These are phyloP conservation scores for Lepidurus couesii DNA, from an alignment of 1,140 invertebrate genomes.

Conservation along the genomic window DNA sequence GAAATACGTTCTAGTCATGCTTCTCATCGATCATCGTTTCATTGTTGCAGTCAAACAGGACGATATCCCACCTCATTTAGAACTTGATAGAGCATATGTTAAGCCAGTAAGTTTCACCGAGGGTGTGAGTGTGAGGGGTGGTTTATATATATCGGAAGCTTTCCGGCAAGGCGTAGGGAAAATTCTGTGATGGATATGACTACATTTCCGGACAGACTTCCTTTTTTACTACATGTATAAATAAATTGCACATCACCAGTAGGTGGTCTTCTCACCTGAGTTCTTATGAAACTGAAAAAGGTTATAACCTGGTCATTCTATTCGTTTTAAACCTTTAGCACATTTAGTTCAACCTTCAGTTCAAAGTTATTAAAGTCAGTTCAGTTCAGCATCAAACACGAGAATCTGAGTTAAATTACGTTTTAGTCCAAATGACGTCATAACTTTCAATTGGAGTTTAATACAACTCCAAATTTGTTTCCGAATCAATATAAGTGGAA, in stretches of 20 bases:
- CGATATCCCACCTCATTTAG: not conserved
- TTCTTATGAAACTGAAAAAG: not conserved
- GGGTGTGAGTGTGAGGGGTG: not conserved
- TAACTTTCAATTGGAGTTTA: too few relatives aligned
- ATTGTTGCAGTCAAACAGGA: constrained; percentile 15
- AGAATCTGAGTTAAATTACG: too few relatives aligned
- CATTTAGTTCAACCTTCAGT: too few relatives aligned
- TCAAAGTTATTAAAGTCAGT: too few relatives aligned
- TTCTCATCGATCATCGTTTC: constrained; percentile 1
- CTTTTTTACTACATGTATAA: not conserved
- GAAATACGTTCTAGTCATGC: constrained; percentile 19
- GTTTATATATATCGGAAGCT: not conserved
- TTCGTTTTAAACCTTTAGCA: not conserved
- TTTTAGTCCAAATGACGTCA: too few relatives aligned
- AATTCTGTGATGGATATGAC: constrained; percentile 9
- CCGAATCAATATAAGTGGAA: too few relatives aligned
- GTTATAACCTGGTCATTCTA: not conserved
- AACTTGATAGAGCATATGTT: not conserved
- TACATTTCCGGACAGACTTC: not conserved
- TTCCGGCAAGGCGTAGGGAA: not conserved
- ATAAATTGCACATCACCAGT: not conserved
- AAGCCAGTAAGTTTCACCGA: not conserved
- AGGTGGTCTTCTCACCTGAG: constrained; percentile 11
- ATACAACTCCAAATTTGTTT: too few relatives aligned
- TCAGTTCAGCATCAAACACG: too few relatives aligned